These are phyloP conservation scores for Reticulitermes lucifugus DNA, from an alignment of 2,888 invertebrate species.

Conservation along the genomic window DNA sequence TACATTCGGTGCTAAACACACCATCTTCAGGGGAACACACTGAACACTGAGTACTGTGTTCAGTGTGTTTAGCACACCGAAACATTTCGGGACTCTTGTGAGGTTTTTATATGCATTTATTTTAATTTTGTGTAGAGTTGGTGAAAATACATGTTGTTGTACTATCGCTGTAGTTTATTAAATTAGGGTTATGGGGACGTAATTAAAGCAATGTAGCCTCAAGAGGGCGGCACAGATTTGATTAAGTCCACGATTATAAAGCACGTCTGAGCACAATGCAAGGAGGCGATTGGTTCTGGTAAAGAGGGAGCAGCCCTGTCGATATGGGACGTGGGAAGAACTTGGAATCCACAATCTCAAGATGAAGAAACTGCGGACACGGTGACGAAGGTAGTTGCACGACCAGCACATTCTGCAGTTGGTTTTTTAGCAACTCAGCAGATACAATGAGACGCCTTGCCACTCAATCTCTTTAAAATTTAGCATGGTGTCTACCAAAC, in stretches of 20 bases:
- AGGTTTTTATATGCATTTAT: too few relatives aligned
- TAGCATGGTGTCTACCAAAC: constrained; percentile 21
- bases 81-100: too few relatives aligned
- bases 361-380: constrained; percentile 11
- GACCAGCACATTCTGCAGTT: neutral
- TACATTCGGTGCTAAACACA: too few relatives aligned
- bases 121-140: too few relatives aligned
- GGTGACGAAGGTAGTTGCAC: constrained; percentile 23
- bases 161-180: constrained; percentile 1
- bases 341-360: constrained; percentile 42
- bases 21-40: too few relatives aligned
- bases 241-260: constrained; percentile 22
- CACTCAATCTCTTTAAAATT: constrained; percentile 22
- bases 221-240: constrained; percentile 2
- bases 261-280: constrained; percentile 29
- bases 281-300: constrained; percentile 43
- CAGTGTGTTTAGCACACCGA: too few relatives aligned
- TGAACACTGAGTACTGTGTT: too few relatives aligned
- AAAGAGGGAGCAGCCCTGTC: neutral
- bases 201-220: neutral
- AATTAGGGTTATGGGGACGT: neutral
- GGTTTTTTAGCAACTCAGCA: constrained; percentile 11
- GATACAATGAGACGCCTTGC: constrained; percentile 26
- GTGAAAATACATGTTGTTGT: too few relatives aligned
- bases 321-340: constrained; percentile 46